These are phyloP conservation scores for Dolichallabes microphthalmus DNA, from an alignment of 2,113 vertebrate species.

Conservation along the genomic window DNA sequence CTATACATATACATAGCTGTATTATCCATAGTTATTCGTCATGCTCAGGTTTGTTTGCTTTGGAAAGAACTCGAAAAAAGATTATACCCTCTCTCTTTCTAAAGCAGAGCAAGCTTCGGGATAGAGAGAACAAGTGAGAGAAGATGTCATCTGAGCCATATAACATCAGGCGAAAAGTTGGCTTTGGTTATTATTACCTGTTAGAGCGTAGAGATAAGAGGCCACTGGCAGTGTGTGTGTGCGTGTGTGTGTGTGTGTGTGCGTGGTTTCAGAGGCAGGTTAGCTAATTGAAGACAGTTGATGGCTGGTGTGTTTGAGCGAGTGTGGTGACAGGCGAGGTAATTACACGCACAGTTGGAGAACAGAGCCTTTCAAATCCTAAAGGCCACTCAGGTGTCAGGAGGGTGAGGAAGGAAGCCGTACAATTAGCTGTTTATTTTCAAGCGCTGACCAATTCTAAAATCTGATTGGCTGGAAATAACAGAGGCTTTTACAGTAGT, in stretches of 20 bases:
- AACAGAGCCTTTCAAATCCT: conserved; percentile 63
- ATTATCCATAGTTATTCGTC: conserved; percentile 56
- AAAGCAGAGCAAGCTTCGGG: conserved; percentile 30
- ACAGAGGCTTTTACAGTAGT: background rate
- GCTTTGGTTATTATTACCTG: conserved; percentile 58
- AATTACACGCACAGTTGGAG: conserved; percentile 65
- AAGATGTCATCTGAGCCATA: conserved; percentile 45
- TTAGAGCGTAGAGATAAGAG: conserved; percentile 57
- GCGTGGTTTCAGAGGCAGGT: conserved; percentile 51
- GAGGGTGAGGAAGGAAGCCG: conserved; percentile 6
- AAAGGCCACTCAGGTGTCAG: conserved; percentile 63
- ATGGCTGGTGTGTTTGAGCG: conserved; percentile 67
- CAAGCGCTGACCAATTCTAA: background rate
- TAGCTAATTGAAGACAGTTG: conserved; percentile 69
- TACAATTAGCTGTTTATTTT: conserved; percentile 56
- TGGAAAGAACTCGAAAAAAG: conserved; percentile 55
- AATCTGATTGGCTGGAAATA: background rate
- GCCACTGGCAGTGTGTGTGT: conserved; percentile 47
- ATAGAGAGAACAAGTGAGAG: conserved; percentile 51
- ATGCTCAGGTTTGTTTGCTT: conserved; percentile 64
- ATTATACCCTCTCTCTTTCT: conserved; percentile 35
- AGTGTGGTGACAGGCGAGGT: conserved; percentile 67
- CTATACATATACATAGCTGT: conserved; percentile 24
- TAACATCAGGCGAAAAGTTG: conserved; percentile 50
- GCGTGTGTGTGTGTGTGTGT: conserved; percentile 20